Conservation (phyloP, 2,888 invertebrate genomes). For the Yponomeuta malinellus region DNA sequence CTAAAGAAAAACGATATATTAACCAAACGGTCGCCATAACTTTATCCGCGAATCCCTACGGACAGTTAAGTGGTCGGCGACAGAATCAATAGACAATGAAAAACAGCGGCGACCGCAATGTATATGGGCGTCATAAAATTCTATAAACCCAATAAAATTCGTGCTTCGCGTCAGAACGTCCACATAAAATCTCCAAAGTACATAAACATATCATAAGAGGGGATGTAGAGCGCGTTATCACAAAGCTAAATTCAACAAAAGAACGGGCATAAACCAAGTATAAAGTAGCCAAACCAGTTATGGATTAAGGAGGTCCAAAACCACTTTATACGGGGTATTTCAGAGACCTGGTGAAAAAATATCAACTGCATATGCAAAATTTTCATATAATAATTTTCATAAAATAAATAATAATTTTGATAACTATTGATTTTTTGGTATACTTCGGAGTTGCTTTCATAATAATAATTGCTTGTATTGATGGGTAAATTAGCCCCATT, state of each 20-base stretch:
- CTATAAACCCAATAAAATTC: slow-evolving; percentile 75
- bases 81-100: slow-evolving; percentile 71
- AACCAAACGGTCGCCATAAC: neutral
- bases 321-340: no score
- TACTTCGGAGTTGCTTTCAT: no score
- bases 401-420: no score
- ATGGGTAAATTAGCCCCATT: no score
- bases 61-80: slow-evolving; percentile 43
- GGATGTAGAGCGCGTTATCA: slow-evolving; percentile 58
- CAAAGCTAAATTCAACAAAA: slow-evolving; percentile 27
- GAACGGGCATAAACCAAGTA: neutral
- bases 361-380: no score
- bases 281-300: no score
- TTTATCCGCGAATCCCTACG: slow-evolving; percentile 24
- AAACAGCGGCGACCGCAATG: slow-evolving; percentile 66
- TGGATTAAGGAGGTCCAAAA: no score
- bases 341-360: no score
- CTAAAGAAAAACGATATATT: neutral
- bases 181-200: slow-evolving; percentile 74
- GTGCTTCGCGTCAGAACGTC: slow-evolving; percentile 71
- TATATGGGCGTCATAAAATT: slow-evolving; percentile 69
- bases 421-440: no score
- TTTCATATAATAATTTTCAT: no score
- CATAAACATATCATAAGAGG: slow-evolving; percentile 76
- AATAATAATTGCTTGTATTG: no score